A percentile compares a stretch with the other conserved stretches of the same genome.
phyloP scores from a whole-genome alignment of 1,140 invertebrate species.

The Laodelphax striatellus region DNA sequence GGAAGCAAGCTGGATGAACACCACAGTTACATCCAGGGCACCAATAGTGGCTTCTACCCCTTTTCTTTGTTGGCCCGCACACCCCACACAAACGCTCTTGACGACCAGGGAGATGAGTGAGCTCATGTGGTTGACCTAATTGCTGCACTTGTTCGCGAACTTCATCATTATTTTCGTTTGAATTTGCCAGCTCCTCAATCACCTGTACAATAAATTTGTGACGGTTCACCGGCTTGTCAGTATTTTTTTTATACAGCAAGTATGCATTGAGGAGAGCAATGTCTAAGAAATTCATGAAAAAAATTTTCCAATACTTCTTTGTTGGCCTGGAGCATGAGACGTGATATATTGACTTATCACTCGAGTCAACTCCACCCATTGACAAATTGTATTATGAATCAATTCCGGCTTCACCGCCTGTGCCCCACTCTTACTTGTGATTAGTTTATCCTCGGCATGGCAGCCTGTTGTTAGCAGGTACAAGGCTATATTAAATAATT shows the following conservation, averaged over 20 bases:
- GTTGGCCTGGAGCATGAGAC: background rate
- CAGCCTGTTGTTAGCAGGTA: background rate
- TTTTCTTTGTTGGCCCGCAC: background rate
- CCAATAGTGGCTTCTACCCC: background rate
- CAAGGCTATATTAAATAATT: no score
- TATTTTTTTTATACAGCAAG: background rate
- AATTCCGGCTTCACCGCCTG: background rate
- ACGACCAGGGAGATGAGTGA: background rate
- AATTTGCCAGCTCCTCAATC: background rate
- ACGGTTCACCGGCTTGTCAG: background rate
- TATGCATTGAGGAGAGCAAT: background rate
- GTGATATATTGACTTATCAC: background rate
- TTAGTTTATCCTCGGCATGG: background rate
- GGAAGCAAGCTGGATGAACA: background rate
- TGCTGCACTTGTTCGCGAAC: background rate
- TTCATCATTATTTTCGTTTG: background rate
- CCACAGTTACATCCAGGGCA: background rate
- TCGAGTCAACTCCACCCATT: no score
- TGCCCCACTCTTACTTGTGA: background rate
- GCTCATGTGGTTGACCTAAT: background rate
- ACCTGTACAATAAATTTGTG: background rate
- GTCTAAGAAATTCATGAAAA: background rate
- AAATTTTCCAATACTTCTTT: background rate
- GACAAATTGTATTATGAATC: background rate
- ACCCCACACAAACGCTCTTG: no score